A percentile compares a stretch with the other conserved stretches of the same genome.
phyloP scores from a whole-genome alignment of 2,113 vertebrate species.

The Corythaeola cristata region DNA sequence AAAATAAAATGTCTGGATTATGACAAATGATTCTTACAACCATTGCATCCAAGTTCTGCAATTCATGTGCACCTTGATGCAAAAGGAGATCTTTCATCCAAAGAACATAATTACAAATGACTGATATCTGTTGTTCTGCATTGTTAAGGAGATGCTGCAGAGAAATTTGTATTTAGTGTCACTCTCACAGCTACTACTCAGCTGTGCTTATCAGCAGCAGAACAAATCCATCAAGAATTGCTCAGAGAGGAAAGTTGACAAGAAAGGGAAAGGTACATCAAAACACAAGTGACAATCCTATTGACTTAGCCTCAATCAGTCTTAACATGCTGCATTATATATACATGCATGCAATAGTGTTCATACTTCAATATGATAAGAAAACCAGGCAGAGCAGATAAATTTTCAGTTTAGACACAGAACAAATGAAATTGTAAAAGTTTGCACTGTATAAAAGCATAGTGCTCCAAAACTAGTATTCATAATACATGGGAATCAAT shows the following conservation, averaged over 20 bases:
- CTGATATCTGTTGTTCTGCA: neutral
- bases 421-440: neutral
- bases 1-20: neutral
- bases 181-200: neutral
- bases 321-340: neutral
- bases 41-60: neutral
- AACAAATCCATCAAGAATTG: neutral
- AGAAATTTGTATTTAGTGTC: neutral
- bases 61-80: neutral
- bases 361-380: neutral
- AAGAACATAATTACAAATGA: neutral
- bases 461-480: neutral
- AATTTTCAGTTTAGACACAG: neutral
- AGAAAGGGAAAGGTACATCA: neutral
- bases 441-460: neutral
- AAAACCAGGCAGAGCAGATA: neutral
- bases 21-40: neutral
- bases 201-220: neutral
- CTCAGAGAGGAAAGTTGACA: neutral
- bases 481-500: neutral
- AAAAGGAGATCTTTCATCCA: neutral
- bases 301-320: neutral
- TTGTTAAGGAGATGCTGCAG: neutral
- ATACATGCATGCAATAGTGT: neutral
- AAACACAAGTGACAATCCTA: constrained; percentile 17